A percentile compares a stretch with the other conserved stretches of the same genome.
Conservation (phyloP, 2,888 invertebrate species). For the Macrophya annulata region DNA sequence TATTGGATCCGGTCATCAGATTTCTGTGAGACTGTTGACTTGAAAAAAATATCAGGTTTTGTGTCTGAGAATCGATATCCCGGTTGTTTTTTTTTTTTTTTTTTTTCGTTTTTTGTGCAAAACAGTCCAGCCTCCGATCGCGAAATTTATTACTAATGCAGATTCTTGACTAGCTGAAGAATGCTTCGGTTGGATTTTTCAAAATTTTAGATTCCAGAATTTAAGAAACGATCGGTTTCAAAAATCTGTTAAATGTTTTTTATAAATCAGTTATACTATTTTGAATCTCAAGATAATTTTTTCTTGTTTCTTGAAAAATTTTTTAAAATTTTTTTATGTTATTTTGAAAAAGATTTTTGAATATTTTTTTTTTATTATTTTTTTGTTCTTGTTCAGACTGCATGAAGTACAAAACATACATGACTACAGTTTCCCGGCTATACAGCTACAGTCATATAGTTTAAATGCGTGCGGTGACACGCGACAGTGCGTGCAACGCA, state of each 20-base stretch:
- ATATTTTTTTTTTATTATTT: too few species aligned
- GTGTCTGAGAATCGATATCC: background rate
- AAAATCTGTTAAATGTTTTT: background rate
- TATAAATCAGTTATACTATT: background rate
- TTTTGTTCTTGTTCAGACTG: too few species aligned
- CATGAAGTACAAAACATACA: too few species aligned
- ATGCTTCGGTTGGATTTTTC: background rate
- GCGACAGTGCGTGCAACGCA: conserved; percentile 40
- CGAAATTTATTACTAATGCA: background rate
- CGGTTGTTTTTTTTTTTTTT: background rate
- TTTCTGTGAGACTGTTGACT: too few species aligned
- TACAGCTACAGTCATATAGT: background rate
- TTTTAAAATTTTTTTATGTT: background rate
- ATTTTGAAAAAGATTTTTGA: background rate
- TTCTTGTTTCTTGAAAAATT: background rate
- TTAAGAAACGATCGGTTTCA: background rate
- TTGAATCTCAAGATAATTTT: background rate
- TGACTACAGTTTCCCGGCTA: background rate
- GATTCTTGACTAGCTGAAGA: background rate
- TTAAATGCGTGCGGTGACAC: conserved; percentile 35
- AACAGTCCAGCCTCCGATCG: background rate
- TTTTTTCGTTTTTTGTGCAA: background rate
- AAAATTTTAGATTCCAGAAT: background rate
- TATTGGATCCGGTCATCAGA: background rate
- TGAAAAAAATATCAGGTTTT: background rate